Evolutionary conservation across 2,888 invertebrate genomes (phyloP).

Genomic region (Antheraea yamamai): DNA sequence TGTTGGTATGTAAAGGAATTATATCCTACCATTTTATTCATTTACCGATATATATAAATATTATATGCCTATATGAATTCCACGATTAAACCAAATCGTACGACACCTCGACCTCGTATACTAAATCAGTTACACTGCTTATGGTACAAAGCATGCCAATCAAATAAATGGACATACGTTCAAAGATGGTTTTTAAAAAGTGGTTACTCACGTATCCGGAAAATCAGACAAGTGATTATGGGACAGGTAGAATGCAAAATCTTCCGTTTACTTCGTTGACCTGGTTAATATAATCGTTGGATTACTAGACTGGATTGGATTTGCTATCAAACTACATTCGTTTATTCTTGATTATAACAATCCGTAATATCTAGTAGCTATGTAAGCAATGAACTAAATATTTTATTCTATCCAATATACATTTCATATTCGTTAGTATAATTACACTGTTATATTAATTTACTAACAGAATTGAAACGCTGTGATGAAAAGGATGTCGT

Average conservation of each 20-base stretch:
- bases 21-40: no score
- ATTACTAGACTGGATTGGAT: neutral
- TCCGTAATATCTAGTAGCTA: neutral
- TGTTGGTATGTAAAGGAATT: no score
- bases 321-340: neutral
- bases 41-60: no score
- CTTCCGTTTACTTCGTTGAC: neutral
- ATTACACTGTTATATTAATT: conserved; percentile 8
- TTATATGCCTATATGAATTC: no score
- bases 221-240: neutral
- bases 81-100: no score
- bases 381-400: neutral
- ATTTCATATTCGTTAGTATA: neutral
- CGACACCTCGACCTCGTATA: no score
- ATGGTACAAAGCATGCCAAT: no score
- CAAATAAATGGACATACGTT: neutral
- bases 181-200: neutral
- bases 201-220: neutral
- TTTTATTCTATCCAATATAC: neutral
- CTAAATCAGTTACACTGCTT: no score
- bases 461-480: conserved; percentile 23
- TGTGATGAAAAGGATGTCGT: conserved; percentile 42
- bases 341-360: neutral
- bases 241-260: neutral
- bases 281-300: neutral